Evolutionary conservation across 2,888 invertebrate genomes (phyloP).

Genomic region (Zaprionus bogoriensis): DNA sequence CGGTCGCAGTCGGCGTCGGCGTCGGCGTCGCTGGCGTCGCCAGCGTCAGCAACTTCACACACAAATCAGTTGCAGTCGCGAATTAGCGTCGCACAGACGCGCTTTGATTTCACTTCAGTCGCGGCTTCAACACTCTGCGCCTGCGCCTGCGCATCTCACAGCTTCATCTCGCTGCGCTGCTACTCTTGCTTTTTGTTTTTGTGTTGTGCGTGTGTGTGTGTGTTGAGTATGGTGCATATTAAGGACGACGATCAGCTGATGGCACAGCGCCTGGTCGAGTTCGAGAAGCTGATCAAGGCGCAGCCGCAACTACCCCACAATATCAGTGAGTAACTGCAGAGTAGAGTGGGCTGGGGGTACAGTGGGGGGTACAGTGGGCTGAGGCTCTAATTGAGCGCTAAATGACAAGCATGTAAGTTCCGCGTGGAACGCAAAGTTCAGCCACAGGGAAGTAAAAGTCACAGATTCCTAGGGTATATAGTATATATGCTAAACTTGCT

Average conservation of each 20-base stretch:
- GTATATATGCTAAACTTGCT: neutral
- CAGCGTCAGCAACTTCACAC: conserved; percentile 53
- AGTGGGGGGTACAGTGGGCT: neutral
- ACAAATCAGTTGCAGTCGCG: conserved; percentile 75
- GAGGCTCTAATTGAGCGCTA: neutral
- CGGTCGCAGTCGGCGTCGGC: conserved; percentile 6
- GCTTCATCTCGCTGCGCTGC: too few species aligned
- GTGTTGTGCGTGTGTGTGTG: neutral
- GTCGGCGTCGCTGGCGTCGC: neutral
- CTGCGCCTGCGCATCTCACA: too few species aligned
- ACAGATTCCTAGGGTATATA: neutral
- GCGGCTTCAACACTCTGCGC: too few species aligned
- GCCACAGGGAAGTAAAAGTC: neutral
- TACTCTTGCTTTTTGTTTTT: too few species aligned
- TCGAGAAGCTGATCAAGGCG: conserved; percentile 85
- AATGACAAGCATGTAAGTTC: neutral
- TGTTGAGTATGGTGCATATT: conserved; percentile 48
- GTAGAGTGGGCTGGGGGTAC: neutral
- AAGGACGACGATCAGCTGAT: conserved; percentile 59
- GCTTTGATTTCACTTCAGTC: conserved; percentile 23
- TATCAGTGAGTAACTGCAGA: conserved; percentile 84
- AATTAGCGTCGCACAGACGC: conserved; percentile 71
- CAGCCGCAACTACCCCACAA: conserved; percentile 88
- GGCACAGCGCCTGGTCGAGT: conserved; percentile 57
- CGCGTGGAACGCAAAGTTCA: neutral